Base-by-base conservation (phyloP, 2,797 vertebrate genomes). In the Cygnus olor region DNA sequence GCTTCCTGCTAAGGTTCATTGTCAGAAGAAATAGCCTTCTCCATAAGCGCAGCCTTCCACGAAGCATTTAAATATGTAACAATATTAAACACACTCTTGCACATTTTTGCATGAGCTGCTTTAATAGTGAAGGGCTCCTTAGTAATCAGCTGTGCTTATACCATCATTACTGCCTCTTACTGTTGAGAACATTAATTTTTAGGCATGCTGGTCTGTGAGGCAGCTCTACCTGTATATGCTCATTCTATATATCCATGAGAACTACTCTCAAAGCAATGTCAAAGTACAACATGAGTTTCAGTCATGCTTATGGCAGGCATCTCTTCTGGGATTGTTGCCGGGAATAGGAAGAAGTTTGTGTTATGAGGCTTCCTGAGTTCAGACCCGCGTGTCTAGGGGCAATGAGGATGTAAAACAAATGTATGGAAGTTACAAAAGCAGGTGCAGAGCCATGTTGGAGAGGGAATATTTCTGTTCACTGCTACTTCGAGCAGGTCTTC, bases 311-410 rank as follows among this genome's bases (percentile, higher is more conserved):
- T 64, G 56, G 24, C 24, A 90, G 90, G 34, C 19, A 56, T 34
- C 10, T 1, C 5, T 10, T 22, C 21, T 65, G 34, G 38, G 19
- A 77, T 42, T 57, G 56, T 73, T 0, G 0, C 30, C 64, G 69
- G 10, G 2, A 73, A 34, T 6, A 25, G 16, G n/a, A 16, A 70
- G 20, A 44, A 9, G 1, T 7, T 12, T 4, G 5, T 40, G 19
- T 64, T 49, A 71, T 6, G 13, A 16, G 38, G 18, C 47, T 88
- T 72, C 73, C 74, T 40, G 32, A 69, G 36, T 69, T 91, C 73
- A 80, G 69, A 91, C 8, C 11, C 45, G n/a, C 13, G 6, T 2
- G 19, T 30, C 11, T 71, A 78, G 57, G 36, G 63, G 68, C 6
- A 53, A 70, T 61, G 9, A 53, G 16, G 3, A 78, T 5, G 16